A percentile compares a stretch with the other conserved stretches of the same genome.
These are phyloP conservation scores for Dione juno DNA, from an alignment of 2,888 invertebrate species.

Conservation along the genomic window DNA sequence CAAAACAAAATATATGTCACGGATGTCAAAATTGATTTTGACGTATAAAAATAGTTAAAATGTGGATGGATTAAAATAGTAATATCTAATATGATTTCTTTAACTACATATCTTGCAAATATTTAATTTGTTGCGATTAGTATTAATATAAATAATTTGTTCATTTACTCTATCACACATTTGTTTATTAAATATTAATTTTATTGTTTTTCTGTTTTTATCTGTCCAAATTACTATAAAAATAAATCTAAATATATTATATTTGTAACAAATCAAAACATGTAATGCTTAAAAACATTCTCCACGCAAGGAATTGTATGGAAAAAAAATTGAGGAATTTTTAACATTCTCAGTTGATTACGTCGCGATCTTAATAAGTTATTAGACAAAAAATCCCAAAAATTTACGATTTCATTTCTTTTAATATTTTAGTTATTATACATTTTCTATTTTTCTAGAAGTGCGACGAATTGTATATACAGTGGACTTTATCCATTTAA, in stretches of 20 bases:
- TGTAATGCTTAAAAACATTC: no score
- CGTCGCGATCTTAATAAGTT: no score
- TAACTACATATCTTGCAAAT: not conserved
- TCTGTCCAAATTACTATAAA: no score
- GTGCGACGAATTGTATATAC: not conserved
- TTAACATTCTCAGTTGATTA: no score
- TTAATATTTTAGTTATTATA: not conserved
- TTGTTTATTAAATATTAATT: slow-evolving; percentile 25
- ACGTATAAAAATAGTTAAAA: slow-evolving; percentile 49
- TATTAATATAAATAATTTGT: slow-evolving; percentile 19
- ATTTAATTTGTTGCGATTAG: slow-evolving; percentile 2
- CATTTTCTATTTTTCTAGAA: not conserved
- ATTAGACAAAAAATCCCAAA: no score
- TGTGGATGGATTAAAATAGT: slow-evolving; percentile 37
- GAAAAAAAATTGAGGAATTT: no score
- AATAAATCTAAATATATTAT: no score
- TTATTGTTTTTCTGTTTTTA: not conserved
- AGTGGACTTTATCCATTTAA: not conserved
- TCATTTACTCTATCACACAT: slow-evolving; percentile 62
- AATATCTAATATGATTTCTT: not conserved
- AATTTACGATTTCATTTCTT: slow-evolving; percentile 11
- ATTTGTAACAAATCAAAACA: no score
- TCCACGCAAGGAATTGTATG: no score
- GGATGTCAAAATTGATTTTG: slow-evolving; percentile 18
- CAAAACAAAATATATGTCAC: slow-evolving; percentile 15